Evolutionary conservation across 2,888 invertebrate genomes (phyloP).

Genomic region (Caradrina clavipalpis): DNA sequence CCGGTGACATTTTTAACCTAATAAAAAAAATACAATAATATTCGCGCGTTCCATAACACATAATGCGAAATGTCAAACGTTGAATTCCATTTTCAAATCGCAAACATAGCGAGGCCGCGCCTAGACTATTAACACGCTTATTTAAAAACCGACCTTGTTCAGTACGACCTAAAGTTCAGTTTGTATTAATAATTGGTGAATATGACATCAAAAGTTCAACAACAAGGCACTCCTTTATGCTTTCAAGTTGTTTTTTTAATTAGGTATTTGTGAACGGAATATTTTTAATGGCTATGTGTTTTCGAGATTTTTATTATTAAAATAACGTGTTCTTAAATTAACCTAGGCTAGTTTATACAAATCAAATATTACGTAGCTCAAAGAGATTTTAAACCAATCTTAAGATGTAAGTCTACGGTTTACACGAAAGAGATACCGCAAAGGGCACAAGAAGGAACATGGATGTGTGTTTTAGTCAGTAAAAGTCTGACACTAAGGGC

Average conservation of each 20-base stretch:
- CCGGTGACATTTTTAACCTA: slow-evolving; percentile 7
- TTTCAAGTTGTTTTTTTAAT: slow-evolving; percentile 43
- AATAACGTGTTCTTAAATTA: too few relatives aligned
- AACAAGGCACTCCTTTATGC: slow-evolving; percentile 52
- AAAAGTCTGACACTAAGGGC: too few relatives aligned
- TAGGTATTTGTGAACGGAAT: slow-evolving; percentile 8
- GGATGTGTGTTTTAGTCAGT: too few relatives aligned
- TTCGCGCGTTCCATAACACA: slow-evolving; percentile 53
- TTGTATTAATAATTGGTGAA: slow-evolving; percentile 22
- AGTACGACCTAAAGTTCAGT: slow-evolving; percentile 23
- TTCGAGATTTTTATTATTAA: background rate
- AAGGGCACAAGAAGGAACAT: too few relatives aligned
- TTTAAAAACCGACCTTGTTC: slow-evolving; percentile 14
- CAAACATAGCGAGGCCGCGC: slow-evolving; percentile 64
- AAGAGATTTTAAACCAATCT: too few relatives aligned
- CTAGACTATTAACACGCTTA: slow-evolving; percentile 46
- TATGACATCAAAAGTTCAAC: slow-evolving; percentile 58
- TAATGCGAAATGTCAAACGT: slow-evolving; percentile 74
- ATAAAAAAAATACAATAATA: slow-evolving; percentile 33
- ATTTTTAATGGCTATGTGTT: background rate
- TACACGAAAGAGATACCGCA: too few relatives aligned
- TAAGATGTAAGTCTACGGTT: too few relatives aligned
- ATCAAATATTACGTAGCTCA: too few relatives aligned
- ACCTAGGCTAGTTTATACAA: too few relatives aligned
- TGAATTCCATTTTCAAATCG: slow-evolving; percentile 78